phyloP scores from a whole-genome alignment of 2,888 invertebrate genomes.

The Nasonovia ribisnigri region DNA sequence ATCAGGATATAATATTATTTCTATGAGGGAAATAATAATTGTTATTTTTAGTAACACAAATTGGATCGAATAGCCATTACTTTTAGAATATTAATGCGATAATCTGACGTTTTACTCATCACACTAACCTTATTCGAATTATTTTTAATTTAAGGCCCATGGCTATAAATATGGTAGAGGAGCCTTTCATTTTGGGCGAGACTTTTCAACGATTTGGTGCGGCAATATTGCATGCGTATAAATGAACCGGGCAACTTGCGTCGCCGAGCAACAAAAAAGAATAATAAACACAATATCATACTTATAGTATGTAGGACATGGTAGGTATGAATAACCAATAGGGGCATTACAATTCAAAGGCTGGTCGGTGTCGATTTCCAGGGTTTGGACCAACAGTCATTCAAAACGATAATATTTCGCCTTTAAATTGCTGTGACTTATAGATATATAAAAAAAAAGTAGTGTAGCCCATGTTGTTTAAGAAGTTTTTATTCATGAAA shows the following conservation, averaged over 20 bases:
- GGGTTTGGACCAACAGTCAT: neutral
- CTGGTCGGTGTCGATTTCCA: neutral
- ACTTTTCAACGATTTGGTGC: neutral
- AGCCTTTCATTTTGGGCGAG: neutral
- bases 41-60: neutral
- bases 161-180: neutral
- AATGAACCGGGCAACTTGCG: neutral
- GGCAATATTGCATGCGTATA: neutral
- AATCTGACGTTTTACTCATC: neutral
- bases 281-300: neutral
- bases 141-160: neutral
- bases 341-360: neutral
- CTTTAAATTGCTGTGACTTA: neutral
- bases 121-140: neutral
- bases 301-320: neutral
- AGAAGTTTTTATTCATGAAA: neutral
- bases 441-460: neutral
- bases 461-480: neutral
- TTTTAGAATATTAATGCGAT: neutral
- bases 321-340: neutral
- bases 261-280: neutral
- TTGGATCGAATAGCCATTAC: neutral
- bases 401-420: neutral
- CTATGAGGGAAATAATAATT: neutral
- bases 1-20: neutral